Evolutionary conservation across 2,113 vertebrate species (phyloP).

Genomic region (Xiphorhynchus elegans): DNA sequence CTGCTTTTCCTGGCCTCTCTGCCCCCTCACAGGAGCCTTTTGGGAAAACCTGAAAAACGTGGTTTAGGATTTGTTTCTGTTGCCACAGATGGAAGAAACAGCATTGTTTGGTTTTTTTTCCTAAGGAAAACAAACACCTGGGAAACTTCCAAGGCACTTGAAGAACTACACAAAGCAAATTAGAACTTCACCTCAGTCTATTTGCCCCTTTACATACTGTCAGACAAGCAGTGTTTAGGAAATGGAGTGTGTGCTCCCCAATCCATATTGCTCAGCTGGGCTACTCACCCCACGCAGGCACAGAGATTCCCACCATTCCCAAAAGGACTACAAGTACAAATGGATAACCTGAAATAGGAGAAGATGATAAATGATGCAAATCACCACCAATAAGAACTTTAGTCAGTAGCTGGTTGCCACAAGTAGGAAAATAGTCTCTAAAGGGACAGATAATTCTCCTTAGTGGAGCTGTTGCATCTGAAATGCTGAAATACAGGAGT

Average conservation of each 20-base stretch:
- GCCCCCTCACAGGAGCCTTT: not conserved
- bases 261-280: not conserved
- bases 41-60: fast-evolving
- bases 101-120: not conserved
- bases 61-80: not conserved
- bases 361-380: not conserved
- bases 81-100: not conserved
- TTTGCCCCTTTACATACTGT: not conserved
- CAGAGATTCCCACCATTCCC: not conserved
- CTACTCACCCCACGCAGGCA: not conserved
- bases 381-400: not conserved
- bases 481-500: not conserved
- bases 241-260: not conserved
- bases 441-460: not conserved
- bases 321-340: not conserved
- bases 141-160: not conserved
- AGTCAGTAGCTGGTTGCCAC: not conserved
- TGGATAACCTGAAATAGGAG: too few relatives aligned
- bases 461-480: not conserved
- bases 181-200: not conserved
- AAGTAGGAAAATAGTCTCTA: not conserved
- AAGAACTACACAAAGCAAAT: not conserved
- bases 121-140: not conserved
- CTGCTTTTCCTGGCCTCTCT: not conserved
- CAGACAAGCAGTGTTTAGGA: not conserved